Percentiles rank a stretch among this genome's conserved stretches.
Conservation (phyloP, 2,113 vertebrate genomes). For the Rhinolophus ferrumequinum region DNA sequence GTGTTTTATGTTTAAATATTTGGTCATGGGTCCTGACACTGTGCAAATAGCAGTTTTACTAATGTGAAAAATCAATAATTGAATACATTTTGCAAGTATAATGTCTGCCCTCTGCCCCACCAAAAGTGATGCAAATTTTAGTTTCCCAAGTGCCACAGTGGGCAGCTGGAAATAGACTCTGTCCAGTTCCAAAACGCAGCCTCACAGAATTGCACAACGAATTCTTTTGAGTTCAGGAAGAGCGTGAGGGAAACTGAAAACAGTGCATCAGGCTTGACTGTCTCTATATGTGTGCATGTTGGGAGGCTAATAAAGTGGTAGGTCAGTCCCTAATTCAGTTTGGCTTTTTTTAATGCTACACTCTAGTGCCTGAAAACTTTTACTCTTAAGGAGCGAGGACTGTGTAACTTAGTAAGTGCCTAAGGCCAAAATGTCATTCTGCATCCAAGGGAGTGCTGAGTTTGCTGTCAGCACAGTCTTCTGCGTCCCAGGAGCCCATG, state of each 20-base stretch:
- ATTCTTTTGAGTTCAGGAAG: constrained; percentile 6
- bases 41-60: constrained; percentile 7
- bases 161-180: constrained; percentile 5
- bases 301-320: constrained; percentile 66
- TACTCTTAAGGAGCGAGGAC: constrained; percentile 51
- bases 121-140: neutral
- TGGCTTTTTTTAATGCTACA: constrained; percentile 73
- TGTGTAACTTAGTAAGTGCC: constrained; percentile 64
- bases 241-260: neutral
- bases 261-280: neutral
- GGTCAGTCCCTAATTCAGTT: constrained; percentile 63
- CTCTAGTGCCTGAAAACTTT: constrained; percentile 59
- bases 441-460: constrained; percentile 51
- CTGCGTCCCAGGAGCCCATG: constrained; percentile 21
- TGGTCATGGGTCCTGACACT: neutral
- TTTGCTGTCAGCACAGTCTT: constrained; percentile 59
- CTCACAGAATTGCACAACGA: neutral
- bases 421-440: constrained; percentile 72
- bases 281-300: neutral
- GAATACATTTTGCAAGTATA: constrained; percentile 48
- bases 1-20: constrained; percentile 33
- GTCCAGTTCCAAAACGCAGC: neutral
- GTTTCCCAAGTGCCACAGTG: neutral
- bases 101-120: constrained; percentile 44
- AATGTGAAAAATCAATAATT: constrained; percentile 53